Conservation (phyloP, 1,140 invertebrate species). For the Drosophila kikkawai region DNA sequence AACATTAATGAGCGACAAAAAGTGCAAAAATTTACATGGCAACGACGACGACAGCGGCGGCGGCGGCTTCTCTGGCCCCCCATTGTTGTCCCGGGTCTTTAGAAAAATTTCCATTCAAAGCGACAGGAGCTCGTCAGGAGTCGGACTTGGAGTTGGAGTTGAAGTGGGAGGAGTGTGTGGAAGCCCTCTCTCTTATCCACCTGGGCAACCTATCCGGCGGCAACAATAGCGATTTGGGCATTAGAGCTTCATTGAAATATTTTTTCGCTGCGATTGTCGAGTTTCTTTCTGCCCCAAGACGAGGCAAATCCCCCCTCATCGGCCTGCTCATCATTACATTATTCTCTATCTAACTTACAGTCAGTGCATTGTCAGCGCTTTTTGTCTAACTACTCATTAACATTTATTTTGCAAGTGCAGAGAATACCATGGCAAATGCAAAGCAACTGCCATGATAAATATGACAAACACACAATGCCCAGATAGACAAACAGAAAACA, state of each 20-base stretch:
- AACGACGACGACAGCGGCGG: slow-evolving; percentile 46
- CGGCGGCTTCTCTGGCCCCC: slow-evolving; percentile 15
- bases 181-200: slow-evolving; percentile 31
- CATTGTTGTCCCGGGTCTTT: slow-evolving; percentile 63
- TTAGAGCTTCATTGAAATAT: slow-evolving; percentile 72
- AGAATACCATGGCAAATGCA: slow-evolving; percentile 66
- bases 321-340: slow-evolving; percentile 58
- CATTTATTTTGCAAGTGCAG: slow-evolving; percentile 81
- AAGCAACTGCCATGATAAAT: slow-evolving; percentile 81
- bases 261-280: slow-evolving; percentile 69
- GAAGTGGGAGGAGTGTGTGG: slow-evolving; percentile 24
- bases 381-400: slow-evolving; percentile 82
- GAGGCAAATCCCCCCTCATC: slow-evolving; percentile 42
- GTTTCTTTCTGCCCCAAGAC: slow-evolving; percentile 47
- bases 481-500: slow-evolving; percentile 61
- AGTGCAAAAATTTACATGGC: slow-evolving; percentile 79
- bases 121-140: slow-evolving; percentile 58
- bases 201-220: slow-evolving; percentile 27
- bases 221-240: slow-evolving; percentile 78
- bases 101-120: slow-evolving; percentile 63
- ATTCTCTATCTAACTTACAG: slow-evolving; percentile 55
- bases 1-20: slow-evolving; percentile 81
- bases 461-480: slow-evolving; percentile 71
- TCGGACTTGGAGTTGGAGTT: slow-evolving; percentile 1
- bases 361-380: slow-evolving; percentile 72